Percentiles rank a stretch among this genome's conserved stretches.
Evolutionary conservation across 2,888 invertebrate genomes (phyloP).

Genomic region (Mesoligia furuncula): DNA sequence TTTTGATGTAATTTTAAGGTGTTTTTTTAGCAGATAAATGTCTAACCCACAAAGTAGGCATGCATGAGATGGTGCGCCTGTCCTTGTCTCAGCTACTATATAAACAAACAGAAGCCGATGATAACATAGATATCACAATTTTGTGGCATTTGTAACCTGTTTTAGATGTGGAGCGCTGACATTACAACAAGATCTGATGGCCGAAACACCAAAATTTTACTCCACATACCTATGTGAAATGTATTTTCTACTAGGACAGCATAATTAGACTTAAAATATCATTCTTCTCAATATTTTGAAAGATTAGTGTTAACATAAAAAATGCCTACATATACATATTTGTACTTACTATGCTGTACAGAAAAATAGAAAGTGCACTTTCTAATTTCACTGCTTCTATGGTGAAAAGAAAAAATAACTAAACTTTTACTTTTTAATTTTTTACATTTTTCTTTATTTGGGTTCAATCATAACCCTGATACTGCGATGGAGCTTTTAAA

Average conservation of each 20-base stretch:
- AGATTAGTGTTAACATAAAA: neutral
- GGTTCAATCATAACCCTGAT: neutral
- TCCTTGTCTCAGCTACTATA: conserved; percentile 25
- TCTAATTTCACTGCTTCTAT: conserved; percentile 27
- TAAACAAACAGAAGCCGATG: conserved; percentile 41
- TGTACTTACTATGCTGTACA: neutral
- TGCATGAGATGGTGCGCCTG: conserved; percentile 3
- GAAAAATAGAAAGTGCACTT: conserved; percentile 41
- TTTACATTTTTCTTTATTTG: neutral
- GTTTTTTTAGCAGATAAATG: conserved; percentile 8
- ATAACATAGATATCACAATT: conserved; percentile 44
- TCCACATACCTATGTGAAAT: neutral
- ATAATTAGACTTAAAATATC: neutral
- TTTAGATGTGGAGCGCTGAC: neutral
- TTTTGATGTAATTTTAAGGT: conserved; percentile 6
- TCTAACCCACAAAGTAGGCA: conserved; percentile 46
- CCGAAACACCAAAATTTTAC: neutral
- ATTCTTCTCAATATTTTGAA: no score
- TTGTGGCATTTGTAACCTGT: conserved; percentile 15
- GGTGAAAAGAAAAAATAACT: neutral
- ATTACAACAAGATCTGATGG: neutral
- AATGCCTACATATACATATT: neutral
- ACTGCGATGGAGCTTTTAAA: no score
- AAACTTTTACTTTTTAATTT: conserved; percentile 35
- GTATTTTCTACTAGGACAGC: neutral